phyloP scores from a whole-genome alignment of 1,140 invertebrate genomes.

The Dendroctonus ponderosae region DNA sequence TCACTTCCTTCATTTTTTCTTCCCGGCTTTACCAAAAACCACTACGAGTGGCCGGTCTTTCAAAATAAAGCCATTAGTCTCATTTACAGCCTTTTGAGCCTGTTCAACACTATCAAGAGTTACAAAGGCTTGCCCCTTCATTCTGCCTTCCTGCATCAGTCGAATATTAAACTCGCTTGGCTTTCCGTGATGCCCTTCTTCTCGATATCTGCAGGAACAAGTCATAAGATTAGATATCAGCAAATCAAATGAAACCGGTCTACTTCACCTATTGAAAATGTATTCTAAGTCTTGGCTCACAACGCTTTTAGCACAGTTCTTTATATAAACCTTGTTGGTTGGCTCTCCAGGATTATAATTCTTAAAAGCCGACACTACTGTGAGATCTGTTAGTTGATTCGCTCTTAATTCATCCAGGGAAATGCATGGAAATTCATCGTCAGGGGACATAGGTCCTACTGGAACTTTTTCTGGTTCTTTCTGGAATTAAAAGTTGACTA shows the following conservation, averaged over 20 bases:
- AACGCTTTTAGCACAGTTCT: constrained; percentile 85
- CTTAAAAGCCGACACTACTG: constrained; percentile 77
- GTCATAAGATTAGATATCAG: neutral
- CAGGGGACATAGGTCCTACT: constrained; percentile 1
- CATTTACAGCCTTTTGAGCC: constrained; percentile 73
- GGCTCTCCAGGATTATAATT: constrained; percentile 82
- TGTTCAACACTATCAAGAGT: constrained; percentile 71
- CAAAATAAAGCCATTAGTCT: constrained; percentile 87
- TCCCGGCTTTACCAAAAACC: constrained; percentile 73
- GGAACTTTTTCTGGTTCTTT: neutral
- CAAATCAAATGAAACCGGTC: neutral
- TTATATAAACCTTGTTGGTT: constrained; percentile 84
- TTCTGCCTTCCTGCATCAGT: constrained; percentile 90
- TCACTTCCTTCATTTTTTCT: constrained; percentile 36
- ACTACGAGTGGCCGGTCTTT: constrained; percentile 89
- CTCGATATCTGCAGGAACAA: constrained; percentile 50
- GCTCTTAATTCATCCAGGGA: constrained; percentile 64
- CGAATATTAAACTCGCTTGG: constrained; percentile 74
- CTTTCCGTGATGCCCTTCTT: constrained; percentile 50
- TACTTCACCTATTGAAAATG: constrained; percentile 72
- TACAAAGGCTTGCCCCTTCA: constrained; percentile 95
- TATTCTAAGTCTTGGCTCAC: constrained; percentile 71
- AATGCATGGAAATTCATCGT: constrained; percentile 50
- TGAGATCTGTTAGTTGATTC: constrained; percentile 77
- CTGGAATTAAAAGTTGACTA: too few species aligned